phyloP scores from a whole-genome alignment of 2,888 invertebrate species.

The Lamellibrachia satsuma region DNA sequence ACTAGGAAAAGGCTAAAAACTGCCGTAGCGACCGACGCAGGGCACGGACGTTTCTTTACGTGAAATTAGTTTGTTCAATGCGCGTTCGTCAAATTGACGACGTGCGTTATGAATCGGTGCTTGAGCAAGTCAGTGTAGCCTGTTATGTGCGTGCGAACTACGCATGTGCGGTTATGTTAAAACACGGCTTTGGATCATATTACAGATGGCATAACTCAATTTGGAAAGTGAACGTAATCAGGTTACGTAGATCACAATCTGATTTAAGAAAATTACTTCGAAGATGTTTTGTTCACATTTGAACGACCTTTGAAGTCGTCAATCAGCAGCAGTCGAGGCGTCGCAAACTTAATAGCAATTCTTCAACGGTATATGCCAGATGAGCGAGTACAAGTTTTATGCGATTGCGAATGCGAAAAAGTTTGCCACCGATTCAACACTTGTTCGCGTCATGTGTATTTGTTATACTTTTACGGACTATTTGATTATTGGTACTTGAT shows the following conservation, averaged over 20 bases:
- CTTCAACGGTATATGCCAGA: too few relatives aligned
- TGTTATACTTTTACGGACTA: too few relatives aligned
- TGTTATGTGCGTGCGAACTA: not conserved
- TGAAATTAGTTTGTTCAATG: not conserved
- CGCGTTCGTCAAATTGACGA: not conserved
- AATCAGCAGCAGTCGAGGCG: too few relatives aligned
- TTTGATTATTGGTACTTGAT: too few relatives aligned
- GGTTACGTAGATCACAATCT: not conserved
- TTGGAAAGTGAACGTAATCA: not conserved
- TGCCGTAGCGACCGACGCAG: not conserved
- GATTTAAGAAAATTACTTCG: not conserved
- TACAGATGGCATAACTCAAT: not conserved
- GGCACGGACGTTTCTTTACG: not conserved
- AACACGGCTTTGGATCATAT: not conserved
- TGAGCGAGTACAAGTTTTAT: too few relatives aligned
- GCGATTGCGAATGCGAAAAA: too few relatives aligned
- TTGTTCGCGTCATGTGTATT: too few relatives aligned
- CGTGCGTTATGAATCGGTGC: not conserved
- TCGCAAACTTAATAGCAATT: too few relatives aligned
- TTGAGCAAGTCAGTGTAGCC: not conserved
- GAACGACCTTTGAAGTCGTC: not conserved
- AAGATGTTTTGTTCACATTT: not conserved
- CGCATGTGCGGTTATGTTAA: not conserved
- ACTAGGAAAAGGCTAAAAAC: not conserved
- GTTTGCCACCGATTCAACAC: too few relatives aligned